Percentiles rank a stretch among this genome's conserved stretches.
Evolutionary conservation across 1,140 invertebrate genomes (phyloP).

Genomic region (Cotesia typhae): DNA sequence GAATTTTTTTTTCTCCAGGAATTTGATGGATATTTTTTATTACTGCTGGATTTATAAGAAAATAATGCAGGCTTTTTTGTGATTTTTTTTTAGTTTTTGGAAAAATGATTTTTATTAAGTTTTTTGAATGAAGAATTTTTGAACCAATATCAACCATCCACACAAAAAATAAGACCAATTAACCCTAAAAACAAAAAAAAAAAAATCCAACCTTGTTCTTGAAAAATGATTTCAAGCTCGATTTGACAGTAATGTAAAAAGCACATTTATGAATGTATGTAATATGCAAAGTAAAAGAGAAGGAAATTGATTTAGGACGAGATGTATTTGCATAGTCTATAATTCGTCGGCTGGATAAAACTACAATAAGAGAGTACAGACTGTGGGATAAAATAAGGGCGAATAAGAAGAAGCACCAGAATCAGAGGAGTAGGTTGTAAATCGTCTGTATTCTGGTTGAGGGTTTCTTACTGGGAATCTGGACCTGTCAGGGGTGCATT

Average conservation of each 20-base stretch:
- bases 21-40: too few species aligned
- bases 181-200: too few species aligned
- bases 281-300: conserved; percentile 12
- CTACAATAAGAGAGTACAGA: too few species aligned
- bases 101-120: too few species aligned
- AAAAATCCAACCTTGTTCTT: too few species aligned
- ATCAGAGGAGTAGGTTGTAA: conserved; percentile 16
- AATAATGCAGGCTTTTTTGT: too few species aligned
- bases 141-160: too few species aligned
- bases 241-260: not conserved
- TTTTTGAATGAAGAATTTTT: too few species aligned
- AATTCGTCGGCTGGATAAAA: conserved; percentile 12
- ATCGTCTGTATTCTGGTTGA: conserved; percentile 26
- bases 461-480: conserved; percentile 26
- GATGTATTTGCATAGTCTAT: conserved; percentile 30
- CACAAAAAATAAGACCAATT: too few species aligned
- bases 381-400: not conserved
- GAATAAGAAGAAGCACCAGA: conserved; percentile 17
- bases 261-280: not conserved
- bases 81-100: too few species aligned
- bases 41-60: too few species aligned
- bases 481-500: conserved; percentile 30
- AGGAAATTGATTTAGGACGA: conserved; percentile 24
- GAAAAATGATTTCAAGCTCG: conserved; percentile 18
- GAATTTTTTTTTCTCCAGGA: too few species aligned